Evolutionary conservation across 1,140 invertebrate species (phyloP).

Genomic region (Cephus cinctus): DNA sequence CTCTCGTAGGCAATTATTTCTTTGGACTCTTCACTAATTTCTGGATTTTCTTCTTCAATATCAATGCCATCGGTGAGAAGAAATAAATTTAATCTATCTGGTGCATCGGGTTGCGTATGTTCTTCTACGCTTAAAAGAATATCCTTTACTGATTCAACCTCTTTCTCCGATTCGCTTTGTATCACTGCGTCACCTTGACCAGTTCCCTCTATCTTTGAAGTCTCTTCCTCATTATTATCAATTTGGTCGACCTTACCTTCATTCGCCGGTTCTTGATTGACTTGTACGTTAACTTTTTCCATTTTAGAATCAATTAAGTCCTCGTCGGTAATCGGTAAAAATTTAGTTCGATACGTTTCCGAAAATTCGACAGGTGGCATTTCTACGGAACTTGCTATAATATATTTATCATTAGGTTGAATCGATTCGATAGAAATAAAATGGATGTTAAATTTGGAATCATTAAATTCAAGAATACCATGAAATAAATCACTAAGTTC

Average conservation of each 20-base stretch:
- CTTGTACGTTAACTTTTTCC: not conserved
- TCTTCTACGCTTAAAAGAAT: constrained; percentile 24
- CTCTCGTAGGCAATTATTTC: constrained; percentile 31
- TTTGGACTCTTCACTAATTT: constrained; percentile 13
- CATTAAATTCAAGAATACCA: constrained; percentile 38
- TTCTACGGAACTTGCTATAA: constrained; percentile 7
- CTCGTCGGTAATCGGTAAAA: constrained; percentile 41
- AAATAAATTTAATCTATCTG: constrained; percentile 39
- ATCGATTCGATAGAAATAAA: constrained; percentile 31
- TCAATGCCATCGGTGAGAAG: constrained; percentile 39
- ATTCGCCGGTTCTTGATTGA: constrained; percentile 8
- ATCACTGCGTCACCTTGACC: constrained; percentile 17
- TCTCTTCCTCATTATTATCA: constrained; percentile 21
- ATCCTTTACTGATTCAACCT: constrained; percentile 12
- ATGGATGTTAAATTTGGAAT: constrained; percentile 34
- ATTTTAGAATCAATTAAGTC: constrained; percentile 25
- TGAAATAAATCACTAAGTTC: constrained; percentile 37
- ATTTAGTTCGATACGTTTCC: constrained; percentile 35
- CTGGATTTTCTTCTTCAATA: constrained; percentile 21
- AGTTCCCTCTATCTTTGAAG: constrained; percentile 11
- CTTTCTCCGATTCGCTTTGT: not conserved
- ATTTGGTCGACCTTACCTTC: constrained; percentile 23
- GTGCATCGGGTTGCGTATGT: constrained; percentile 32
- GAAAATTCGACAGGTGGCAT: constrained; percentile 10
- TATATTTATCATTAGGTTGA: constrained; percentile 26